Conservation (phyloP, 2,113 vertebrate genomes). For the Dicentrarchus labrax region DNA sequence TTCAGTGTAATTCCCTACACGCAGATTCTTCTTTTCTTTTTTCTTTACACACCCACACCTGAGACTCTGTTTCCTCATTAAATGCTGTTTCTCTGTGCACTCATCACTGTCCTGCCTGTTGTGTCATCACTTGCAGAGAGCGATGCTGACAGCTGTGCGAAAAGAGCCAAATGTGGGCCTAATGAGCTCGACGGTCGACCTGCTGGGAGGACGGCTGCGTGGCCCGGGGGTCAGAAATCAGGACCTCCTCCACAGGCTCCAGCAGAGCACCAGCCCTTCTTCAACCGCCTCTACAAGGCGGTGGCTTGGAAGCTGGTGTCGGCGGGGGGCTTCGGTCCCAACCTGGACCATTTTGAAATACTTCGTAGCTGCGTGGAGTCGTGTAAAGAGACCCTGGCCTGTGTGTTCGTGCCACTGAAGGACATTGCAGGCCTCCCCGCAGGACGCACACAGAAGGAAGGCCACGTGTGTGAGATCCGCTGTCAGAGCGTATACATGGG, state of each 20-base stretch:
- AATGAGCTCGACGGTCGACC: slow-evolving; percentile 65
- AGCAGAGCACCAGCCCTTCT: slow-evolving; percentile 94
- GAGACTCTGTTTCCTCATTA: slow-evolving; percentile 35
- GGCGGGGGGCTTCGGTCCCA: slow-evolving; percentile 94
- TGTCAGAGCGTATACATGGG: slow-evolving; percentile 95
- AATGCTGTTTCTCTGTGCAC: neutral
- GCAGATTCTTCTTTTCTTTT: neutral
- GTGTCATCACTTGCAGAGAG: slow-evolving; percentile 61
- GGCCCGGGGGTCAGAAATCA: slow-evolving; percentile 60
- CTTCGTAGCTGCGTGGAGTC: slow-evolving; percentile 92
- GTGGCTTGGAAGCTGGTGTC: slow-evolving; percentile 98
- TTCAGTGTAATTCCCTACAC: neutral
- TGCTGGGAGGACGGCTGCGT: neutral
- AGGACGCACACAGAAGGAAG: slow-evolving; percentile 93
- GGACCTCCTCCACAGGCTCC: slow-evolving; percentile 82
- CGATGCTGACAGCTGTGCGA: slow-evolving; percentile 70
- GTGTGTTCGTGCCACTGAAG: slow-evolving; percentile 94
- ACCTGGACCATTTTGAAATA: slow-evolving; percentile 93
- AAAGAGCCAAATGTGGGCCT: slow-evolving; percentile 68
- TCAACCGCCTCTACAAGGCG: slow-evolving; percentile 97
- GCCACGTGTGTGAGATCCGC: slow-evolving; percentile 96
- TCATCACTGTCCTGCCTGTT: slow-evolving; percentile 32
- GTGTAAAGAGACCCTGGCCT: slow-evolving; percentile 92
- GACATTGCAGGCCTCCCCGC: slow-evolving; percentile 95
- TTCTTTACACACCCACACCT: slow-evolving; percentile 22